Evolutionary conservation across 2,888 invertebrate species (phyloP).

Genomic region (Melanophora roralis): DNA sequence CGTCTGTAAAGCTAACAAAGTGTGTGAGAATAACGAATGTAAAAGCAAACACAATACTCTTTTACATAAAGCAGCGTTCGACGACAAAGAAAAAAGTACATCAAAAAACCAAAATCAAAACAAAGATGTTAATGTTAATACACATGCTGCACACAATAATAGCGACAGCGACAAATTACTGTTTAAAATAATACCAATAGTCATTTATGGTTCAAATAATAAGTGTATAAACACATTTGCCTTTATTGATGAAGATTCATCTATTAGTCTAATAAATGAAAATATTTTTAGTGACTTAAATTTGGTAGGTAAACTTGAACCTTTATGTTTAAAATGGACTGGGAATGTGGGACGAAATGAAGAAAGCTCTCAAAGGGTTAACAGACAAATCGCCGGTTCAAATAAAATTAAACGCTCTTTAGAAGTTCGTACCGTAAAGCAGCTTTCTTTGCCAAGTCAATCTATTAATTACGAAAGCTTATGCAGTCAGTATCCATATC

Average conservation of each 20-base stretch:
- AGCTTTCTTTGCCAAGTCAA: constrained; percentile 21
- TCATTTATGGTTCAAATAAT: no score
- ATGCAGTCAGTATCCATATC: not conserved
- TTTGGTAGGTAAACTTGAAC: not conserved
- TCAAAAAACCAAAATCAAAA: not conserved
- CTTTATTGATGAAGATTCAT: not conserved
- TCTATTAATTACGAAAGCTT: not conserved
- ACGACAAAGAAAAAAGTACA: not conserved
- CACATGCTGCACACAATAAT: constrained; percentile 20
- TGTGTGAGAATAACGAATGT: constrained; percentile 10
- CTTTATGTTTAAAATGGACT: constrained; percentile 32
- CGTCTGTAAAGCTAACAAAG: constrained; percentile 8
- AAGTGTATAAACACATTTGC: not conserved
- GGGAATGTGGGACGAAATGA: constrained; percentile 3
- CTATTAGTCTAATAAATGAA: constrained; percentile 7
- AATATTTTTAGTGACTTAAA: not conserved
- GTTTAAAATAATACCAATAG: constrained; percentile 39
- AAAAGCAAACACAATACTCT: constrained; percentile 44
- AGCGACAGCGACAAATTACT: constrained; percentile 2
- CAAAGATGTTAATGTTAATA: not conserved
- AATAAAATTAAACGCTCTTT: not conserved
- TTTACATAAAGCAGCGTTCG: not conserved
- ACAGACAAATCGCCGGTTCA: not conserved
- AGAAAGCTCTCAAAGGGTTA: not conserved
- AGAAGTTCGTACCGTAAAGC: constrained; percentile 15